Conservation (phyloP, 2,888 invertebrate genomes). For the Dryadula phaetusa region DNA sequence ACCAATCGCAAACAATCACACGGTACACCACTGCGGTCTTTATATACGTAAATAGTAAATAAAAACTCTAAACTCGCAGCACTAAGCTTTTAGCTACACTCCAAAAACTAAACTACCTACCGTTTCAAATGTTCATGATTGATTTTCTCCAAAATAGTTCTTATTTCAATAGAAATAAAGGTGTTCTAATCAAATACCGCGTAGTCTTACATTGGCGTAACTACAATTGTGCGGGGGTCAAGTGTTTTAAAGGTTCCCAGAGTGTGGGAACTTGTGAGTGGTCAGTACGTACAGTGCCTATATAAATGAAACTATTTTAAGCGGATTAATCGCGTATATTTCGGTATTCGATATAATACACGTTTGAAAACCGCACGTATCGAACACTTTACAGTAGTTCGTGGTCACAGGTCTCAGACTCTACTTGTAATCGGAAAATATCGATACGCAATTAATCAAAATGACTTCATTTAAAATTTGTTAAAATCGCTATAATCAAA, state of each 20-base stretch:
- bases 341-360: no score
- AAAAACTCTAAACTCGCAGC: background rate
- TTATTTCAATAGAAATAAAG: background rate
- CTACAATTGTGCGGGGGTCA: slow-evolving; percentile 38
- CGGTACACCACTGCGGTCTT: no score
- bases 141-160: slow-evolving; percentile 6
- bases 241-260: slow-evolving; percentile 41
- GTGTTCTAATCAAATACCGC: background rate
- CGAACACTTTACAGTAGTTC: no score
- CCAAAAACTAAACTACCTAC: background rate
- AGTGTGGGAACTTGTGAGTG: slow-evolving; percentile 27
- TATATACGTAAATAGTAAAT: background rate
- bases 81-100: slow-evolving; percentile 9
- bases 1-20: no score
- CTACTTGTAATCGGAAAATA: no score
- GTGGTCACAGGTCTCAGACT: no score
- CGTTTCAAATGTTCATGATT: background rate
- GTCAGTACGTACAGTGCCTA: background rate
- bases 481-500: no score
- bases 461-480: no score
- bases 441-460: no score
- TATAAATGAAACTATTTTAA: no score
- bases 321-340: no score
- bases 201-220: background rate
- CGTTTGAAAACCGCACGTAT: no score